Evolutionary conservation across 2,888 invertebrate species (phyloP).

Genomic region (Miltochrista miniata): DNA sequence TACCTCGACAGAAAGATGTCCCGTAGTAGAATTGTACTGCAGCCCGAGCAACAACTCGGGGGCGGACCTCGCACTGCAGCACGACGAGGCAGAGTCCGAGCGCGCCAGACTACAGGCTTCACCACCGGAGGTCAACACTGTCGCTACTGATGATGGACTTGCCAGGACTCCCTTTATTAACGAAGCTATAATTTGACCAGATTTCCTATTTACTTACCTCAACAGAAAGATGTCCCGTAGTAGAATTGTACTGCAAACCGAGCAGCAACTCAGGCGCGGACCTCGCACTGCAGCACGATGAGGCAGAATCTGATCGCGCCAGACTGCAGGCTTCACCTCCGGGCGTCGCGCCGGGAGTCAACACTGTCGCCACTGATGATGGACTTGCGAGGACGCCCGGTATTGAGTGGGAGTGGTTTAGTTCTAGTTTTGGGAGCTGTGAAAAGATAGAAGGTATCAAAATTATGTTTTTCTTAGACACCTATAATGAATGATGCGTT

Average conservation of each 20-base stretch:
- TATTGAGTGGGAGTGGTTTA: constrained; percentile 59
- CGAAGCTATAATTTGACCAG: too few species aligned
- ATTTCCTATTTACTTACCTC: constrained; percentile 85
- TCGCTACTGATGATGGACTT: constrained; percentile 64
- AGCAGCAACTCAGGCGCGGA: constrained; percentile 96
- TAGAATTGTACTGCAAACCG: constrained; percentile 96
- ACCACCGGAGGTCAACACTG: constrained; percentile 50
- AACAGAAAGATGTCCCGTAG: constrained; percentile 95
- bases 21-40: constrained; percentile 96
- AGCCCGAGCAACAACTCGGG: constrained; percentile 96
- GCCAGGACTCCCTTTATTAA: constrained; percentile 56
- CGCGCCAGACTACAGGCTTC: constrained; percentile 90
- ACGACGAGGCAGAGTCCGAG: constrained; percentile 97
- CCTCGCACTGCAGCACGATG: constrained; percentile 95
- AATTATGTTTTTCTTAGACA: too few species aligned
- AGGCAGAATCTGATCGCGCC: constrained; percentile 96
- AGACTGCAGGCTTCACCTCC: constrained; percentile 86
- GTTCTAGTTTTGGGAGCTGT: constrained; percentile 69
- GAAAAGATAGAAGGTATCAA: background rate
- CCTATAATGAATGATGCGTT: too few species aligned
- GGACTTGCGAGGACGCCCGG: constrained; percentile 69
- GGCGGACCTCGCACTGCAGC: constrained; percentile 95
- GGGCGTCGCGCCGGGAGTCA: constrained; percentile 41
- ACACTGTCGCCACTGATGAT: constrained; percentile 60
- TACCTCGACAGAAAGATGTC: constrained; percentile 95